Conservation (phyloP, 2,797 vertebrate species). For the Pangasius macronema region DNA sequence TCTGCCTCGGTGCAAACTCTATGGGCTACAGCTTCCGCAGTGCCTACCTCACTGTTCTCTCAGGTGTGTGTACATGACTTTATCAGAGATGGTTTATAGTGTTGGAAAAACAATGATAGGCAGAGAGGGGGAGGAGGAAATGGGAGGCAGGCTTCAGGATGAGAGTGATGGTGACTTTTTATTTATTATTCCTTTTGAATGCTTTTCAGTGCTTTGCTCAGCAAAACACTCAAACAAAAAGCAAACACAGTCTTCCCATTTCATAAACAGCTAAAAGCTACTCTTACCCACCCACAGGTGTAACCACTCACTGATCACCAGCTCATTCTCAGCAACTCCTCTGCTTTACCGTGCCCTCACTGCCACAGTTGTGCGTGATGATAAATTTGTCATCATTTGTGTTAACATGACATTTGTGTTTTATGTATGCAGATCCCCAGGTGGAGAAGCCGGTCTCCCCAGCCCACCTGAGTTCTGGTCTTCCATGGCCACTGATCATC, state of each 20-base stretch:
- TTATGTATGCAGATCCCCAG: constrained; percentile 58
- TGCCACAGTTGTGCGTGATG: not conserved
- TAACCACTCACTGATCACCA: not conserved
- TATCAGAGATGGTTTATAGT: not conserved
- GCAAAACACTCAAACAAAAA: not conserved
- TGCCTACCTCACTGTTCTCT: constrained; percentile 68
- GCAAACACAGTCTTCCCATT: not conserved
- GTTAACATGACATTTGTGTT: not conserved
- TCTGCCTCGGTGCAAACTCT: constrained; percentile 69
- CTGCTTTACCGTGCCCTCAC: not conserved
- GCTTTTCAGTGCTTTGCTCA: not conserved
- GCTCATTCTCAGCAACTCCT: not conserved
- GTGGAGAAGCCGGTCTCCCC: constrained; percentile 57
- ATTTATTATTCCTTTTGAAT: not conserved
- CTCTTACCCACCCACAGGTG: not conserved
- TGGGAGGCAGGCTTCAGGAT: not conserved
- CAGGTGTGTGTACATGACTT: constrained; percentile 54
- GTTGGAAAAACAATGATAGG: not conserved
- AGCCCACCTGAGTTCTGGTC: constrained; percentile 64
- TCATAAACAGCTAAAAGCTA: not conserved
- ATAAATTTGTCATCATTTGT: not conserved
- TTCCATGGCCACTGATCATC: constrained; percentile 69
- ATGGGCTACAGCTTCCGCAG: constrained; percentile 70
- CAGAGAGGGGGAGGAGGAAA: not conserved
- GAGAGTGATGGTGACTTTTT: not conserved